Conservation (phyloP, 2,113 vertebrate species). For the Progne subis region DNA sequence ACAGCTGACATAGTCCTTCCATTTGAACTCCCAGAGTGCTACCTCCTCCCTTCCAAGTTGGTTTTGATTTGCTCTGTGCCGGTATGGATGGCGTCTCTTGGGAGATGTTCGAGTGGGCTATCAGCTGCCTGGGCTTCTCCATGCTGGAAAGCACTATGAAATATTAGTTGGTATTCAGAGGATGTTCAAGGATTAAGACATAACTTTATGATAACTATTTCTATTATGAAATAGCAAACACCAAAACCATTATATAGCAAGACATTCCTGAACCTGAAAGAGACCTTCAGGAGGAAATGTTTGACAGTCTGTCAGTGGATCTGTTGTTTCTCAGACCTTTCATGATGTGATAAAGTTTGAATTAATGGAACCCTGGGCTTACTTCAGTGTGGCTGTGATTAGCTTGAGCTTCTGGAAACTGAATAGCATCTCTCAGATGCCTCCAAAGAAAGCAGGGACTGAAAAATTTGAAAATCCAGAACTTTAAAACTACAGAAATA, state of each 20-base stretch:
- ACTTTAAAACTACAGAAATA: background rate
- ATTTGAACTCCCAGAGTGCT: background rate
- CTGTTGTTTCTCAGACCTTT: background rate
- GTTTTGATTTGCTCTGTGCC: background rate
- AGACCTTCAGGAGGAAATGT: background rate
- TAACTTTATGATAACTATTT: background rate
- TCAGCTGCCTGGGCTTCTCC: background rate
- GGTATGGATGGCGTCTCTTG: background rate
- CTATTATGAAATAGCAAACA: background rate
- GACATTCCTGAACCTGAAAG: background rate
- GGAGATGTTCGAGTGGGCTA: background rate
- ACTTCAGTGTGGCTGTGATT: background rate
- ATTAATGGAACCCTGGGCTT: background rate
- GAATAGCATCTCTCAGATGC: background rate
- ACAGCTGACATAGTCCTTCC: background rate
- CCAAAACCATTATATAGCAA: background rate
- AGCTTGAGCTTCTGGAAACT: background rate
- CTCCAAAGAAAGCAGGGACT: background rate
- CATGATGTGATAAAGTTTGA: background rate
- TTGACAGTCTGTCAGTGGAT: background rate
- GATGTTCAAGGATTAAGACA: background rate
- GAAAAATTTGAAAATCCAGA: background rate
- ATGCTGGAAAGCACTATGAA: background rate
- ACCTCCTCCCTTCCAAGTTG: background rate
- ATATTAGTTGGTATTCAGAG: background rate